Percentiles rank a stretch among this genome's conserved stretches.
Evolutionary conservation across 2,888 invertebrate species (phyloP).

Genomic region (Phortica magna): DNA sequence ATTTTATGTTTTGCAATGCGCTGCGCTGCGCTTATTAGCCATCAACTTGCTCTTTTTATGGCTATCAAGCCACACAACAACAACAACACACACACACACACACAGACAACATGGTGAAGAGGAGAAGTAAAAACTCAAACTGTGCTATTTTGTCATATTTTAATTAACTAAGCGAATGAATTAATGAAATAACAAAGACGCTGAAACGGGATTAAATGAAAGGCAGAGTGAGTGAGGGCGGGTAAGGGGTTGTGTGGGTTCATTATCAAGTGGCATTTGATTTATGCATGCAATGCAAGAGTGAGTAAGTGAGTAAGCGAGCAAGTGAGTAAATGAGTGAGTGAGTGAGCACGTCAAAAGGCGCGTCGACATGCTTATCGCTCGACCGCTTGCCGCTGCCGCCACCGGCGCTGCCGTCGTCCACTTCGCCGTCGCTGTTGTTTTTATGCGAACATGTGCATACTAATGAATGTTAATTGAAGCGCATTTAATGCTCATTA

Average conservation of each 20-base stretch:
- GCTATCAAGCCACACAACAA: too few species aligned
- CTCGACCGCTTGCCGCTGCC: background rate
- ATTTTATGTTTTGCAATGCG: too few species aligned
- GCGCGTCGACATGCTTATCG: background rate
- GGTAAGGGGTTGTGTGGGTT: background rate
- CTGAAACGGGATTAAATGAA: background rate
- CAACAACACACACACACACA: background rate
- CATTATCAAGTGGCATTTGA: background rate
- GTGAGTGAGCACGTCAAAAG: background rate
- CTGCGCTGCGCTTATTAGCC: too few species aligned
- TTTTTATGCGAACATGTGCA: background rate
- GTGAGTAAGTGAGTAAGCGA: background rate
- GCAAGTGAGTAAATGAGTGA: background rate
- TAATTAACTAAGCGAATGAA: conserved; percentile 25
- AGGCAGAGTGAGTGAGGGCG: background rate
- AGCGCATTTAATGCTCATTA: conserved; percentile 31
- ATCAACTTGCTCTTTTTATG: too few species aligned
- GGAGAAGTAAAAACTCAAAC: too few species aligned
- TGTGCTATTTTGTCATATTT: conserved; percentile 7
- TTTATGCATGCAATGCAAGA: background rate
- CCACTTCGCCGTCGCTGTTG: background rate
- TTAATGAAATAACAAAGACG: background rate
- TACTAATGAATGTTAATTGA: conserved; percentile 33
- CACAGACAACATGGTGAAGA: background rate
- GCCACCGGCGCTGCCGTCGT: background rate